Base-by-base conservation (phyloP, 2,113 vertebrate genomes). In the Saccopteryx bilineata region DNA sequence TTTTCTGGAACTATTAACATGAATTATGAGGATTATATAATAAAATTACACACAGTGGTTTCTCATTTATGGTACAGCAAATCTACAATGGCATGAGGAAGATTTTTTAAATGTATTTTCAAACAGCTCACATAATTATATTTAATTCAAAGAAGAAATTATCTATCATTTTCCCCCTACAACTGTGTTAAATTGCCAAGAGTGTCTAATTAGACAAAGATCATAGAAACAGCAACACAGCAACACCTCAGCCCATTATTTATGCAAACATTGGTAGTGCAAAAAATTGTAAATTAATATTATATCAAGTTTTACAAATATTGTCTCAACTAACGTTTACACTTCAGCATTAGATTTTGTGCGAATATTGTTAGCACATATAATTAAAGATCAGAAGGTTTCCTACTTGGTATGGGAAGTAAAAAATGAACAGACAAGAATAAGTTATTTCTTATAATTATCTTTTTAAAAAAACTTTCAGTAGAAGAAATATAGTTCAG, bases 371-470 rank as follows among this genome's bases (percentile, higher is more conserved):
- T 69, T 86, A 95, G 17, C 81, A 95, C 72, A 66, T 95, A 65
- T 97, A 96, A 97, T 97, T 96, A 97, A 94, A 93, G 56, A 95
- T 94, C 46, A 92, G 31, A 92, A 95, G 84, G 61, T 96, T 86
- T 75, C 71, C 12, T 48, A 72, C 13, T 80, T 87, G 52, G 46
- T 33, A 93, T 54, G 33, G n/a, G 68, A 86, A 90, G 19, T 69
- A 68, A 78, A 66, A 84, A 86, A 11, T 52, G 54, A 91, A 78
- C 23, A 80, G 52, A 69, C 1, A 92, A 90, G 18, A 81, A 10
- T 23, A 65, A 74, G 18, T 52, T 71, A 74, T 63, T 71, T 3
- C 21, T 95, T 78, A 31, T 48, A 56, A 91, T 83, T 87, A 26
- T 56, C n/a, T 75, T 12, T 69, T 75, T 68, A 48, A 11, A 74